These are phyloP conservation scores for Rhingia campestris DNA, from an alignment of 2,888 invertebrate species.

Conservation along the genomic window DNA sequence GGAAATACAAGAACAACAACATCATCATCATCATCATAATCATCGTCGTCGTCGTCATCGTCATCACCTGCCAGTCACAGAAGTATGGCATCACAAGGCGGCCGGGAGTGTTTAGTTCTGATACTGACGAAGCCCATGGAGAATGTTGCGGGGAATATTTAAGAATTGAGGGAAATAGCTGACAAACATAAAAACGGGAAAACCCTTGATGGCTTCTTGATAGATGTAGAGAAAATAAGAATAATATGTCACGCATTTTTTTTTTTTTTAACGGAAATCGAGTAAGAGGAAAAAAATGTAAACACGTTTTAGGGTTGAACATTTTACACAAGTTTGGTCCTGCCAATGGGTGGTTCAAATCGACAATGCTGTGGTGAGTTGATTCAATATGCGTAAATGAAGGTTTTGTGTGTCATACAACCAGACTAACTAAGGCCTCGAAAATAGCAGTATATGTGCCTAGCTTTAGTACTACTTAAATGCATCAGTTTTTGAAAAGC, in stretches of 20 bases:
- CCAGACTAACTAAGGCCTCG: no score
- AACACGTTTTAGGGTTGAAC: background rate
- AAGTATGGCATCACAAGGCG: slow-evolving; percentile 32
- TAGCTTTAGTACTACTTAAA: no score
- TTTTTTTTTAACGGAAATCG: slow-evolving; percentile 1
- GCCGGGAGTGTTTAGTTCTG: slow-evolving; percentile 23
- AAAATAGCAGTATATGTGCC: no score
- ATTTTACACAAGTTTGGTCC: background rate
- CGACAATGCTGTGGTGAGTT: no score
- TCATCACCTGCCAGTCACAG: slow-evolving; percentile 49
- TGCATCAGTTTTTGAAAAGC: no score
- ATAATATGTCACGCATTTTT: slow-evolving; percentile 45
- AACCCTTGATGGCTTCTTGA: slow-evolving; percentile 29
- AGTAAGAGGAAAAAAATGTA: background rate
- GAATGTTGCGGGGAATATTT: slow-evolving; percentile 15
- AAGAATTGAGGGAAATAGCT: slow-evolving; percentile 3
- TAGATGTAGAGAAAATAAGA: slow-evolving; percentile 2
- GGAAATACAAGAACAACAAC: background rate
- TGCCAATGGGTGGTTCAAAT: no score
- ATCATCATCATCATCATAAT: slow-evolving; percentile 14
- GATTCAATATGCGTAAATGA: no score
- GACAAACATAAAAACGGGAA: background rate
- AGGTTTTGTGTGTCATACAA: no score
- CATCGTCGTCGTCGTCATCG: slow-evolving; percentile 19
- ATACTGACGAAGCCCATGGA: background rate